Base-by-base conservation (phyloP, 2,888 invertebrate species). In the Parthenolecanium corni region DNA sequence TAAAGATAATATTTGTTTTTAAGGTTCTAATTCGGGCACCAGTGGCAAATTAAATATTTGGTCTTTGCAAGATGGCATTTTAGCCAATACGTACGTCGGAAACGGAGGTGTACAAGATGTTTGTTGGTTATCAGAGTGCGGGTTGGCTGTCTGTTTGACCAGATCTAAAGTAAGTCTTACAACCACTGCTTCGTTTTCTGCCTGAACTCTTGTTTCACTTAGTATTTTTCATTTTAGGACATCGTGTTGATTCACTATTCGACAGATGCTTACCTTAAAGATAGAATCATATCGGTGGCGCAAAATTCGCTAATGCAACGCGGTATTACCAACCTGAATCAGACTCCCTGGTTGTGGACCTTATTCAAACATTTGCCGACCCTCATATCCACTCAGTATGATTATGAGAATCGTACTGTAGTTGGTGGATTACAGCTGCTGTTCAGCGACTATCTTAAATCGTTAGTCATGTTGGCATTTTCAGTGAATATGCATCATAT, bases 11-110 rank as follows among this genome's bases (percentile, higher is more conserved):
- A n/a, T n/a, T n/a, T n/a, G n/a, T n/a, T n/a, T n/a, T n/a, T n/a
- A n/a, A 66, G 71, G 71, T 18, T 76, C 76, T 68, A 68, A 72
- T 2, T 75, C 76, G 69, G 74, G 74, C n/a, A 69, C 71, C 1
- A 71, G 68, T 62, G 80, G 80, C 5, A 75, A 80, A 67, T 74
- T 81, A 3, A 82, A 82, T 69, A 75, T 82, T 62, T 82, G 82
- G 82, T 79, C 80, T 0, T 71, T 82, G 18, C 74, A 78, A 71
- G 78, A 80, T 71, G 80, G 79, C 0, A 76, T 76, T 64, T 70
- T 82, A 47, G 72, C 80, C 6, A 77, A 80, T 68, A 80, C 80
- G 0, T 71, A 76, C 23, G 75, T 77, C 12, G 80, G 80, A 2
- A 73, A 70, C 56, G 81, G 81, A 0, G 74, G 76, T 31, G 72